A percentile compares a stretch with the other conserved stretches of the same genome.
Conservation (phyloP, 1,140 invertebrate genomes). For the Aphelenchoides avenae region DNA sequence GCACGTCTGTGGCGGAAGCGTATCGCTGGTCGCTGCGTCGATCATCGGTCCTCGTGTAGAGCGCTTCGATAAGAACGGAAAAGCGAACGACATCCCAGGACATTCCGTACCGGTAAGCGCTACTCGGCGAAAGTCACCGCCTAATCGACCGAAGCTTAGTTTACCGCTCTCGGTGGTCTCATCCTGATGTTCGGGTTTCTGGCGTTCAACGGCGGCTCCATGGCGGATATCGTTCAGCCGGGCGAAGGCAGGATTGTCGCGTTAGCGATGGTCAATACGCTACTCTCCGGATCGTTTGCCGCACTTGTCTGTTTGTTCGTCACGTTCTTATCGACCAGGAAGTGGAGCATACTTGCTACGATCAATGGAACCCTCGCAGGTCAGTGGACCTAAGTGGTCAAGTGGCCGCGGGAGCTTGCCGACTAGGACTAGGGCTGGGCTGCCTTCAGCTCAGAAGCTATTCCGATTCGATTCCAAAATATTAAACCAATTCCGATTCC, state of each 20-base stretch:
- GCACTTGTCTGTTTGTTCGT: conserved; percentile 60
- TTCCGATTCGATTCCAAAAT: no score
- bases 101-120: conserved; percentile 63
- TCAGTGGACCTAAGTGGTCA: no score
- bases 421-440: no score
- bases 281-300: conserved; percentile 63
- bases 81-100: conserved; percentile 60
- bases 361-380: conserved; percentile 65
- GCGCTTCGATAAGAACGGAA: conserved; percentile 48
- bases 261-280: conserved; percentile 64
- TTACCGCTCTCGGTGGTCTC: conserved; percentile 65
- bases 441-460: no score
- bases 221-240: conserved; percentile 63
- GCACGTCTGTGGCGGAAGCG: conserved; percentile 63
- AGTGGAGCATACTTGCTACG: conserved; percentile 64
- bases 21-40: conserved; percentile 63
- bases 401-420: no score
- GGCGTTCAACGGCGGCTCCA: conserved; percentile 66
- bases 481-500: no score
- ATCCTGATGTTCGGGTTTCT: conserved; percentile 66
- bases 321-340: conserved; percentile 38
- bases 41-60: conserved; percentile 63
- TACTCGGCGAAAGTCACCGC: no score
- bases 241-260: no score
- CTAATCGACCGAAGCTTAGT: conserved; percentile 55